Evolutionary conservation across 2,797 vertebrate genomes (phyloP), one percentile per base, ranked within the genome.

Genomic region (Gila robusta): DNA sequence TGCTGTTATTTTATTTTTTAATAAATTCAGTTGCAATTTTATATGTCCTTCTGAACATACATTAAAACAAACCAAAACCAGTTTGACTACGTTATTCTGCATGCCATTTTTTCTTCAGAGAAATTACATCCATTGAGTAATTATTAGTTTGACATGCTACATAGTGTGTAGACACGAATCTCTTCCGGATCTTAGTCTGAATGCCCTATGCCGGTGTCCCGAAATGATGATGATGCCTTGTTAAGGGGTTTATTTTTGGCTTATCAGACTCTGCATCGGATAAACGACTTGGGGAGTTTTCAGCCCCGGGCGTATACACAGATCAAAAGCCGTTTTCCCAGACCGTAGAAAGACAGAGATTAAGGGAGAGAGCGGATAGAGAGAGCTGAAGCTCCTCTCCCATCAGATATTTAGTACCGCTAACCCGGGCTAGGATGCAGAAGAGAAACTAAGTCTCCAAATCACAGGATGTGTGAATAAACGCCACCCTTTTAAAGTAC

Each of bases 221-320:
- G 21, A 78, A 69, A 54, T 49, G 32, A 56, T 81, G 49, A 41
- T 82, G 71, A n/a, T 83, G 44, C 28, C 72, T 52, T n/a, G 72
- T 76, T 84, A 84, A 49, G 21, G 62, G 62, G 49, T 54, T 84
- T 77, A 69, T 77, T 84, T 84, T 77, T 67, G 72, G 72, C 44
- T 77, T 77, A 77, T 84, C 72, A 67, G 32, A 67, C 72, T 66
- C 41, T 19, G 59, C 44, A 67, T 37, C 41, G 56, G 71, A 83
- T 83, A 66, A 83, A 83, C 82, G 71, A 83, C 82, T 77, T 52
- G 41, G 83, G 73, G 76, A 84, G 74, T 59, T 79, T 78, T 84
- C 74, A 78, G 74, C 64, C 49, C 74, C 64, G n/a, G 62, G 82
- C 26, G 37, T 71, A 49, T 49, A 71, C 49, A 79, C 76, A 62